These are phyloP conservation scores for Mayetiola destructor DNA, from an alignment of 2,888 invertebrate genomes.

Conservation along the genomic window DNA sequence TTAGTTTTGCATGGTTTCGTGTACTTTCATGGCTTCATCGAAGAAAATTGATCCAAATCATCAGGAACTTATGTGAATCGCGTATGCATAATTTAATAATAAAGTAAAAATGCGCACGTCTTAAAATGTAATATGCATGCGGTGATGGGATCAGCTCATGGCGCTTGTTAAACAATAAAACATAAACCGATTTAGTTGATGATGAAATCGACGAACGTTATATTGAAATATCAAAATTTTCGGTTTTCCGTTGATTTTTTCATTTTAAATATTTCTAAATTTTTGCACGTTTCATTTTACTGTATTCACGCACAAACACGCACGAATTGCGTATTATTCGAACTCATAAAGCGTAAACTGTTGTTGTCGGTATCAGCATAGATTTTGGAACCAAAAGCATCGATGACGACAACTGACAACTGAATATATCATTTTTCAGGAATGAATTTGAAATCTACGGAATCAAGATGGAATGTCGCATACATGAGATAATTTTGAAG, in stretches of 20 bases:
- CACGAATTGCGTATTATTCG: constrained; percentile 6
- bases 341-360: too few species aligned
- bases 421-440: too few species aligned
- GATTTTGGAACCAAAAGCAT: too few species aligned
- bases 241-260: not conserved
- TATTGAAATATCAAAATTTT: not conserved
- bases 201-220: not conserved
- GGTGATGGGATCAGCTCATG: not conserved
- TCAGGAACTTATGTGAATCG: not conserved
- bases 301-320: constrained; percentile 3
- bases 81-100: constrained; percentile 13
- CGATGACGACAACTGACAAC: too few species aligned
- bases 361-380: too few species aligned
- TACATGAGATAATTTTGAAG: too few species aligned
- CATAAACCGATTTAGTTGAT: not conserved
- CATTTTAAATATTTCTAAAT: constrained; percentile 5
- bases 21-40: too few species aligned
- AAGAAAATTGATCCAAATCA: too few species aligned
- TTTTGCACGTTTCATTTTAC: constrained; percentile 1
- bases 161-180: not conserved
- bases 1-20: too few species aligned
- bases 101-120: not conserved
- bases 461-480: too few species aligned
- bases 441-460: too few species aligned
- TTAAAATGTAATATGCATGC: constrained; percentile 4